phyloP scores from a whole-genome alignment of 2,797 vertebrate species.

The Eulemur albifrons region DNA sequence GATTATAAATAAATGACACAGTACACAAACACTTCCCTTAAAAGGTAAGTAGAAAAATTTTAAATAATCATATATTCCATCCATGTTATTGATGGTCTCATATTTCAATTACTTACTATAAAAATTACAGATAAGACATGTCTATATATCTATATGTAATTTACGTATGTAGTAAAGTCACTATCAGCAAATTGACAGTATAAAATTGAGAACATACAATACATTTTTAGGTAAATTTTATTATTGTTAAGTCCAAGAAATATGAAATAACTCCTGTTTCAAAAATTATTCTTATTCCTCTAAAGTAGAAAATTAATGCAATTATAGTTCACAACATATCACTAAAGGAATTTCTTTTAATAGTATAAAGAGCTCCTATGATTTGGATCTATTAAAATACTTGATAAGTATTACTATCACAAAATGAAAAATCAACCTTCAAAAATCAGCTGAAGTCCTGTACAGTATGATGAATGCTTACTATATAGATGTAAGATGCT shows the following conservation, averaged over 20 bases:
- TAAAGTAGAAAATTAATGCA: conserved; percentile 37
- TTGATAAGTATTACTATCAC: background rate
- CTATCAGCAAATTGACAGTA: background rate
- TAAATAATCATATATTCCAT: background rate
- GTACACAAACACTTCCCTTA: background rate
- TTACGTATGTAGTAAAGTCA: background rate
- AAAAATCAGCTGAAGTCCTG: background rate
- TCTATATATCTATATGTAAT: background rate
- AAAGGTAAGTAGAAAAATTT: conserved; percentile 7
- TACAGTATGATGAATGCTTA: background rate
- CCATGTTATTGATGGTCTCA: background rate
- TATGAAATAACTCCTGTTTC: background rate
- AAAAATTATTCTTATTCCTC: background rate
- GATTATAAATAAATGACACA: conserved; percentile 48
- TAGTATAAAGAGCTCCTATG: background rate
- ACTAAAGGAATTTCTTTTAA: background rate
- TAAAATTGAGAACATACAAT: background rate
- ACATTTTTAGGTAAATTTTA: background rate
- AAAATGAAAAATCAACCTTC: background rate
- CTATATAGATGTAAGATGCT: background rate
- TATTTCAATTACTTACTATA: background rate
- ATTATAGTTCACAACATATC: background rate
- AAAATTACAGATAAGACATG: background rate
- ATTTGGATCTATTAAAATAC: background rate
- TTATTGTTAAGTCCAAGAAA: background rate